A percentile compares a stretch with the other conserved stretches of the same genome.
These are phyloP conservation scores for Monopis laevigella DNA, from an alignment of 2,888 invertebrate genomes.

Conservation along the genomic window DNA sequence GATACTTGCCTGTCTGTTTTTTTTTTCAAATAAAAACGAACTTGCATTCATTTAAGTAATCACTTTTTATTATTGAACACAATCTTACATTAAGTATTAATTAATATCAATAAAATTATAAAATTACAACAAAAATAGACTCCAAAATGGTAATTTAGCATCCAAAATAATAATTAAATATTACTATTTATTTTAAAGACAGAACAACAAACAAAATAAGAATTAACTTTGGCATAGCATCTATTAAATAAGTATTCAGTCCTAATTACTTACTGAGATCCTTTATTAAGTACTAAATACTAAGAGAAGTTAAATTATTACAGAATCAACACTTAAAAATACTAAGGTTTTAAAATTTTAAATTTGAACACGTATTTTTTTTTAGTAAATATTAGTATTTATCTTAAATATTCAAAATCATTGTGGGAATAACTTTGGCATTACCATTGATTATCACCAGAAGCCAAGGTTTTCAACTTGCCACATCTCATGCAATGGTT, in stretches of 20 bases:
- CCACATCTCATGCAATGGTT: conserved; percentile 19
- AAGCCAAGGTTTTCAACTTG: conserved; percentile 15
- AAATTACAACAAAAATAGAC: neutral
- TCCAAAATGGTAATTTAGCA: neutral
- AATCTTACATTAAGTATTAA: neutral
- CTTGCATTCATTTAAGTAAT: too few relatives aligned
- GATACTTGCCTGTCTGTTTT: too few relatives aligned
- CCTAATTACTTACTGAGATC: conserved; percentile 16
- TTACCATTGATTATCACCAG: conserved; percentile 17
- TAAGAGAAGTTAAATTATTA: conserved; percentile 12
- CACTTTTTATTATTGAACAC: neutral
- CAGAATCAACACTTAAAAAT: neutral
- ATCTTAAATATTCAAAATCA: too few relatives aligned
- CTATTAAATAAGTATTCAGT: conserved; percentile 14
- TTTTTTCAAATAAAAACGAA: too few relatives aligned
- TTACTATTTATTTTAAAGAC: neutral
- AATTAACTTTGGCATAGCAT: neutral
- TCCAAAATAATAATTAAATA: neutral
- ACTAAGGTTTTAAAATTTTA: too few relatives aligned
- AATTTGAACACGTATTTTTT: too few relatives aligned
- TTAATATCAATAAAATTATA: neutral
- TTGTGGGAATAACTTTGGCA: conserved; percentile 18
- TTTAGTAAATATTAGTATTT: too few relatives aligned
- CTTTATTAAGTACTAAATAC: conserved; percentile 12
- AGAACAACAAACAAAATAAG: neutral